These are phyloP conservation scores for Lacerta viridis DNA, from an alignment of 2,797 vertebrate species.

Conservation along the genomic window DNA sequence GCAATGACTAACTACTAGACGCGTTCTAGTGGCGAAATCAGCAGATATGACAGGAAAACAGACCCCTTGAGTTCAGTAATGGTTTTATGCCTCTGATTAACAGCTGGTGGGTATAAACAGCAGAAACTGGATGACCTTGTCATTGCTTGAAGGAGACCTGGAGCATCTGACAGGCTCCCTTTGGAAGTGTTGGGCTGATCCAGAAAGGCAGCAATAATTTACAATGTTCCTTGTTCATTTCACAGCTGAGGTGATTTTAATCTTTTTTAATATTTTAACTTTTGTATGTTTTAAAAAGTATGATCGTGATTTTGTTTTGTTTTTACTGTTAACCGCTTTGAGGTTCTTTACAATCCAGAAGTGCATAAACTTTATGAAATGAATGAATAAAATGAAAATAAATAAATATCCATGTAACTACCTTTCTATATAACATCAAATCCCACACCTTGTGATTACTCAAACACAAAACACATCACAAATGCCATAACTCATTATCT, in stretches of 20 bases:
- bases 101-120: not conserved
- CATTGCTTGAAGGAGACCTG: not conserved
- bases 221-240: not conserved
- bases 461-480: not conserved
- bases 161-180: not conserved
- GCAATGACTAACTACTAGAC: not conserved
- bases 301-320: no score
- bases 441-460: not conserved
- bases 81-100: not conserved
- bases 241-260: not conserved
- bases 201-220: not conserved
- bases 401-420: no score
- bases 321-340: no score
- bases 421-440: not conserved
- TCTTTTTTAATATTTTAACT: no score
- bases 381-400: no score
- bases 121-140: not conserved
- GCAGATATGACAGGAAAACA: not conserved
- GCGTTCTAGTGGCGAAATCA: not conserved
- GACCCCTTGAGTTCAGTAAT: not conserved
- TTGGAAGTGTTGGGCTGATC: not conserved
- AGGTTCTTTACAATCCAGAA: no score
- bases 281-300: no score
- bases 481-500: not conserved
- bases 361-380: no score